Evolutionary conservation across 1,140 invertebrate genomes (phyloP), one percentile per base, ranked within the genome.

Genomic region (Hetaerina americana): DNA sequence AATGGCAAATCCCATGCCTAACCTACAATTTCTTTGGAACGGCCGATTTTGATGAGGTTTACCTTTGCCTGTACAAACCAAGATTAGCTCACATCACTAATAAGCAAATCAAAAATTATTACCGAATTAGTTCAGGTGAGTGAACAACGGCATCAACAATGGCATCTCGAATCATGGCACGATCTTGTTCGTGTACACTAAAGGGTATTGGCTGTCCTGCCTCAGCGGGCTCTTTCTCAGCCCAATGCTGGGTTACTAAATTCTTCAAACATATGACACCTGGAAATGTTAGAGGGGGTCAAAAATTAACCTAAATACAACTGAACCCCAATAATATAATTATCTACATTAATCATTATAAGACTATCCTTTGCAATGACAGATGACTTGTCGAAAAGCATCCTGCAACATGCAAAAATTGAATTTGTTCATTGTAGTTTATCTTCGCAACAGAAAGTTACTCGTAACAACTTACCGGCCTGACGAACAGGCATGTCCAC

Each of bases 251-350:
- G 57, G 87, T 89, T 31, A 99, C 87, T 78, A 97, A 85, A 85
- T 99, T 99, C 83, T 99, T 99, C 67, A 99, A 82, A 84, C 97
- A 99, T 75, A 99, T 94, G 27, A 92, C 96, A 79, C 90, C 89
- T 89, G 72, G 26, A 80, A 79, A 29, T 28, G 31, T 26, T 72
- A 31, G 74, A 72, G n/a, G n/a, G n/a, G n/a, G n/a, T n/a, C n/a
- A n/a, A n/a, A n/a, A n/a, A n/a, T n/a, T n/a, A n/a, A n/a, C n/a
- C n/a, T n/a, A n/a, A n/a, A n/a, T n/a, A n/a, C n/a, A n/a, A n/a
- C n/a, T n/a, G n/a, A n/a, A n/a, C n/a, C n/a, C n/a, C n/a, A n/a
- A n/a, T n/a, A n/a, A n/a, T n/a, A n/a, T n/a, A n/a, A n/a, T n/a
- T n/a, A n/a, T n/a, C n/a, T n/a, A n/a, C n/a, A n/a, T n/a, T n/a